These are phyloP conservation scores for Halotydeus destructor DNA, from an alignment of 1,140 invertebrate genomes.

Conservation along the genomic window DNA sequence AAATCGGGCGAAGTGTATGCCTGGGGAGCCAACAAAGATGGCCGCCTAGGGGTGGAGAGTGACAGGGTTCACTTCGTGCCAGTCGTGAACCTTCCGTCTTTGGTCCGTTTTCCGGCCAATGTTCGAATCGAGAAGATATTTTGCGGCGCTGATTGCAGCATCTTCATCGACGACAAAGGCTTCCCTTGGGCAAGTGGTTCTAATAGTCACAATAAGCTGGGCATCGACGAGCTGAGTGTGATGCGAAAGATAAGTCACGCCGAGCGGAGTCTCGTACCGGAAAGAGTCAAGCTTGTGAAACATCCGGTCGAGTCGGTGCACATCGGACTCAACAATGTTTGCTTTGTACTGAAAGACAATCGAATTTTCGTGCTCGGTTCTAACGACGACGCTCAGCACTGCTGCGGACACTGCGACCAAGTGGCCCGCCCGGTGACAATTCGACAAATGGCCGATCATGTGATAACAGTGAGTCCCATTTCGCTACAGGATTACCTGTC, in stretches of 20 bases:
- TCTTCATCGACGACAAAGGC: slow-evolving; percentile 40
- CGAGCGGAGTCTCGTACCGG: no score
- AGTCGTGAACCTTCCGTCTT: slow-evolving; percentile 22
- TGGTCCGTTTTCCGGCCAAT: slow-evolving; percentile 28
- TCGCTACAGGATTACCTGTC: no score
- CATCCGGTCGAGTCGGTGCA: no score
- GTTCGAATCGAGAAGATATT: slow-evolving; percentile 31
- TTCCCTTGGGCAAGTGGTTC: slow-evolving; percentile 40
- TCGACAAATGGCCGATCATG: no score
- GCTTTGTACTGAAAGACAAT: neutral
- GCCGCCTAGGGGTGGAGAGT: slow-evolving; percentile 39
- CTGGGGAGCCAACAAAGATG: slow-evolving; percentile 42
- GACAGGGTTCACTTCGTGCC: slow-evolving; percentile 27
- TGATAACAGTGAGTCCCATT: no score
- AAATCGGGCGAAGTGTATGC: slow-evolving; percentile 38
- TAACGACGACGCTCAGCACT: no score
- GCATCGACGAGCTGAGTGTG: slow-evolving; percentile 37
- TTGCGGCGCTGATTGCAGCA: slow-evolving; percentile 40
- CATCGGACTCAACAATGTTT: neutral
- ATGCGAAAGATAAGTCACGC: no score
- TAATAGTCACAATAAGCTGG: slow-evolving; percentile 45
- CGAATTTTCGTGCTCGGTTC: slow-evolving; percentile 1
- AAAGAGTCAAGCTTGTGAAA: no score
- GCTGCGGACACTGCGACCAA: no score
- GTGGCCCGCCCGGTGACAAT: no score